Percentiles rank a stretch among this genome's conserved stretches.
These are phyloP conservation scores for Pangasianodon gigas DNA, from an alignment of 2,113 vertebrate genomes.

Conservation along the genomic window DNA sequence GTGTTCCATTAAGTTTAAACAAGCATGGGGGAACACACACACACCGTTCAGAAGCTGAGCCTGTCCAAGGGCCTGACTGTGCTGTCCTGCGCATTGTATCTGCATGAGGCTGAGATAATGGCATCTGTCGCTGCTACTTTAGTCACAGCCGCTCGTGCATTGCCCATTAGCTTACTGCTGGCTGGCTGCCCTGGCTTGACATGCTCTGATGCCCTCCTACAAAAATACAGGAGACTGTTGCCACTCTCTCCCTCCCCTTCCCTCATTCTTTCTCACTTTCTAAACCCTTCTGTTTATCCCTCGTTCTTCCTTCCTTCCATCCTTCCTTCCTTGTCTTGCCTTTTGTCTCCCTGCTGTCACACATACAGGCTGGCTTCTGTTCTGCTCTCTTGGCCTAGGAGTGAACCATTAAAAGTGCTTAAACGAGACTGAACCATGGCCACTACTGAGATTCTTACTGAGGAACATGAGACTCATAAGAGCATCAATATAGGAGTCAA, in stretches of 20 bases:
- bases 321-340: conserved; percentile 45
- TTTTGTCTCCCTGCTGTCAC: conserved; percentile 46
- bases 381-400: conserved; percentile 29
- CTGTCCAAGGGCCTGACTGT: conserved; percentile 58
- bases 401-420: conserved; percentile 27
- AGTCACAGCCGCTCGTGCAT: conserved; percentile 63
- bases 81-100: conserved; percentile 66
- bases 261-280: conserved; percentile 41
- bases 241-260: conserved; percentile 60
- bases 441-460: background rate
- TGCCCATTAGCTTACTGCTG: conserved; percentile 57
- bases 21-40: conserved; percentile 39
- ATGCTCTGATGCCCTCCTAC: conserved; percentile 69
- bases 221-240: conserved; percentile 67
- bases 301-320: conserved; percentile 46
- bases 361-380: conserved; percentile 44
- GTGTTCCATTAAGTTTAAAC: conserved; percentile 70
- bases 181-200: conserved; percentile 64
- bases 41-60: conserved; percentile 35
- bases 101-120: conserved; percentile 74
- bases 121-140: conserved; percentile 74
- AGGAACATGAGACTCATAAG: background rate
- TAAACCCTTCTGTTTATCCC: conserved; percentile 30
- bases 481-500: background rate
- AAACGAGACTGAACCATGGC: conserved; percentile 31